Evolutionary conservation across 2,888 invertebrate genomes (phyloP).

Genomic region (Drosophila recens): DNA sequence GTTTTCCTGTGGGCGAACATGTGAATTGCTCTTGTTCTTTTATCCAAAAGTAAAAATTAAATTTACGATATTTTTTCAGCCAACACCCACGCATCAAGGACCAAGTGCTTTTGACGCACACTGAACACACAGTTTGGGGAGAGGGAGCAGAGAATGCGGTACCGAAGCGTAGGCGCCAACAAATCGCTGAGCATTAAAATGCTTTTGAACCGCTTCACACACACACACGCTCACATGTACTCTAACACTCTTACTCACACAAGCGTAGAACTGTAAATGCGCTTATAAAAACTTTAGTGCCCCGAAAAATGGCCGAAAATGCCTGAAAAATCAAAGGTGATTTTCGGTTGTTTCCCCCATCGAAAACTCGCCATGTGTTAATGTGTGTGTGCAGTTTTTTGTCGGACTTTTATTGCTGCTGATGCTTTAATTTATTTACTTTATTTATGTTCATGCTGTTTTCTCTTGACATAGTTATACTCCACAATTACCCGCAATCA

Average conservation of each 20-base stretch:
- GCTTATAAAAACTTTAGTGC: constrained; percentile 53
- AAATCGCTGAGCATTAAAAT: constrained; percentile 49
- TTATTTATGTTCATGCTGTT: constrained; percentile 33
- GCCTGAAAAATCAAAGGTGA: constrained; percentile 48
- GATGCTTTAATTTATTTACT: constrained; percentile 26
- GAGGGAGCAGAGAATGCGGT: background rate
- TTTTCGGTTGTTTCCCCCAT: constrained; percentile 12
- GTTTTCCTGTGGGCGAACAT: constrained; percentile 1
- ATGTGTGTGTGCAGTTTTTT: background rate
- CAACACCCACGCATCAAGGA: constrained; percentile 3
- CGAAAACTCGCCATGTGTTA: constrained; percentile 1
- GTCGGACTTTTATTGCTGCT: constrained; percentile 59
- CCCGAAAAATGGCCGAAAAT: constrained; percentile 50
- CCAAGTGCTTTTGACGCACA: constrained; percentile 22
- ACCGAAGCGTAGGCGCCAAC: constrained; percentile 36
- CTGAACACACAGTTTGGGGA: background rate
- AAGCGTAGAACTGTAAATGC: constrained; percentile 25
- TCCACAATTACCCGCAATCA: constrained; percentile 35
- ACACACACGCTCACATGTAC: background rate
- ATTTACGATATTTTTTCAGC: constrained; percentile 41
- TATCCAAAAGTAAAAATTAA: constrained; percentile 38
- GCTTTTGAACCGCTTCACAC: constrained; percentile 34
- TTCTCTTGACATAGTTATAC: constrained; percentile 41
- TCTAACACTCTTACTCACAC: constrained; percentile 9
- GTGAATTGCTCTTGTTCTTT: constrained; percentile 7